Percentiles rank a stretch among this genome's conserved stretches.
Evolutionary conservation across 1,140 invertebrate species (phyloP).

Genomic region (Colletes latitarsis): DNA sequence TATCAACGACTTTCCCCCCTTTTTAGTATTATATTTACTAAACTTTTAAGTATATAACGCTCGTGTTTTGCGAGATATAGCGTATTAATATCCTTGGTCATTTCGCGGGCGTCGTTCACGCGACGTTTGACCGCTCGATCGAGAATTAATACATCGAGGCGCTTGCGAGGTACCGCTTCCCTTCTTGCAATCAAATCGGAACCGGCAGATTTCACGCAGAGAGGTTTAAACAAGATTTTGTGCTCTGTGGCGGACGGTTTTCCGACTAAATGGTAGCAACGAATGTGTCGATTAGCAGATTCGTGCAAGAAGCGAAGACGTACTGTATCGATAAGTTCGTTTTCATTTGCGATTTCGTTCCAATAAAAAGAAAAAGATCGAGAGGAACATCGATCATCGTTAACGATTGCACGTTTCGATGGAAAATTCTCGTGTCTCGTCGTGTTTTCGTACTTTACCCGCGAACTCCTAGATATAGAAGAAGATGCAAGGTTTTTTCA

Average conservation of each 20-base stretch:
- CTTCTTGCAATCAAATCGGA: too few species aligned
- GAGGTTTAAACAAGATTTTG: too few species aligned
- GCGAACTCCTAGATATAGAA: background rate
- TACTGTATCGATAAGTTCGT: too few species aligned
- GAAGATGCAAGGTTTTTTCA: background rate
- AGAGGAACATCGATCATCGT: too few species aligned
- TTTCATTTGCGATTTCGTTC: too few species aligned
- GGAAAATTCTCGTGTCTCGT: background rate
- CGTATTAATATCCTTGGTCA: constrained; percentile 12
- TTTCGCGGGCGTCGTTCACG: background rate
- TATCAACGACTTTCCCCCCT: constrained; percentile 7
- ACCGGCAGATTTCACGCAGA: too few species aligned
- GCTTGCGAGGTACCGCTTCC: background rate
- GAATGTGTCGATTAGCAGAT: too few species aligned
- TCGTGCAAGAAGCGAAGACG: too few species aligned
- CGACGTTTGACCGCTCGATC: background rate
- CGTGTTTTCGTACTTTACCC: background rate
- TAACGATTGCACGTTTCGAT: background rate
- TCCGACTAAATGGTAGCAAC: too few species aligned
- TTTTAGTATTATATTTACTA: constrained; percentile 18
- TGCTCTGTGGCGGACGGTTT: too few species aligned
- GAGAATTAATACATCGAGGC: background rate
- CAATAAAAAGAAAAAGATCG: too few species aligned
- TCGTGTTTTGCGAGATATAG: background rate
- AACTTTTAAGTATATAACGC: background rate